Percentiles rank a stretch among this genome's conserved stretches.
Conservation (phyloP, 1,140 invertebrate species). For the Neelides sp. region DNA sequence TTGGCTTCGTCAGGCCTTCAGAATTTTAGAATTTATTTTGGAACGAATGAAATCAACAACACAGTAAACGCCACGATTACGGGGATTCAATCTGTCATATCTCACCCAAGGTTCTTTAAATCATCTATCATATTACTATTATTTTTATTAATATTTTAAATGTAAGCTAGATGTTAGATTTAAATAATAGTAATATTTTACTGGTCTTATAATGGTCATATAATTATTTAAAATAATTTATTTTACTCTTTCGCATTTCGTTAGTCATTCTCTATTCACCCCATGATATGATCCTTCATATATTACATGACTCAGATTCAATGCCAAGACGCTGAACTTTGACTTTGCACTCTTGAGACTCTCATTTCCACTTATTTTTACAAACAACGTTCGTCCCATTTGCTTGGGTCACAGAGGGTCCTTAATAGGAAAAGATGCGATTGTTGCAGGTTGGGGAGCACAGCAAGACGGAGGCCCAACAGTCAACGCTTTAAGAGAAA, state of each 20-base stretch:
- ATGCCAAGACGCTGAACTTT: slow-evolving; percentile 8
- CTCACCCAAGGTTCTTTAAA: slow-evolving; percentile 9
- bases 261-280: neutral
- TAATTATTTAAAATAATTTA: neutral
- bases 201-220: neutral
- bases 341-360: slow-evolving; percentile 15
- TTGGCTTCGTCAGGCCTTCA: slow-evolving; percentile 5
- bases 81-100: slow-evolving; percentile 3
- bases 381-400: slow-evolving; percentile 3
- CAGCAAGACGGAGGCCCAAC: slow-evolving; percentile 9
- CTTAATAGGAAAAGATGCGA: neutral
- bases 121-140: neutral
- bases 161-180: neutral
- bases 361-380: neutral
- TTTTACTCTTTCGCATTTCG: neutral
- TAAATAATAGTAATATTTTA: neutral
- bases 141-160: neutral
- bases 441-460: slow-evolving; percentile 11
- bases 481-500: slow-evolving; percentile 9
- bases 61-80: neutral
- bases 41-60: slow-evolving; percentile 10
- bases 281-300: neutral
- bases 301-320: neutral
- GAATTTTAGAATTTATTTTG: slow-evolving; percentile 11
- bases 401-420: slow-evolving; percentile 2